Evolutionary conservation across 2,113 vertebrate genomes (phyloP), one percentile per base, ranked within the genome.

Genomic region (Lutjanus erythropterus): DNA sequence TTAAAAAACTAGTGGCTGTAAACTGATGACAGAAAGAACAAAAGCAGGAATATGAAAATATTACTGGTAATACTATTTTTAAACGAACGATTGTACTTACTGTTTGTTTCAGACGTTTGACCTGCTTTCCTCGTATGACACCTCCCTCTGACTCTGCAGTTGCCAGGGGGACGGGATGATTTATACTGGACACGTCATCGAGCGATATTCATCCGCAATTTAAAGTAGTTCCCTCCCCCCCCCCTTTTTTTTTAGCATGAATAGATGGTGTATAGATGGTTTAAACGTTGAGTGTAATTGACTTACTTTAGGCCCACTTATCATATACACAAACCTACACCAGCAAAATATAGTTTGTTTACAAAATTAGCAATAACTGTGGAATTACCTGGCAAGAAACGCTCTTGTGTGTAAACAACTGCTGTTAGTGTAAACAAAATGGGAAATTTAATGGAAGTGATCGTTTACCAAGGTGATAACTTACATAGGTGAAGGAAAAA

Each of bases 151-250:
- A 35, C 33, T 68, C 1, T 10, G 19, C 47, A 2, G 67, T 67
- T 68, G 50, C 44, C 4, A 46, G n/a, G n/a, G 81, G 14, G 55
- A 79, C 80, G 1, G 29, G 37, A 8, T 1, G 0, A 56, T 73
- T 86, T 86, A 86, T 86, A 84, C 42, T 9, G 6, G 56, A 78
- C 18, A 6, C 75, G 71, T 62, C 77, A 74, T 21, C 14, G 0
- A 42, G 9, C 1, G 0, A 9, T 88, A 58, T 61, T 71, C 75
- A 55, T 88, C 81, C 88, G 86, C 88, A 10, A 11, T 8, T 4
- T 3, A 60, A 84, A 84, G 16, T 86, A 88, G 83, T 69, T 9
- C 88, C 47, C n/a, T n/a, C n/a, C n/a, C n/a, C n/a, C n/a, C n/a
- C n/a, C n/a, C n/a, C n/a, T n/a, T n/a, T n/a, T n/a, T n/a, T n/a